Evolutionary conservation across 2,888 invertebrate genomes (phyloP).

Genomic region (Eulithis testata): DNA sequence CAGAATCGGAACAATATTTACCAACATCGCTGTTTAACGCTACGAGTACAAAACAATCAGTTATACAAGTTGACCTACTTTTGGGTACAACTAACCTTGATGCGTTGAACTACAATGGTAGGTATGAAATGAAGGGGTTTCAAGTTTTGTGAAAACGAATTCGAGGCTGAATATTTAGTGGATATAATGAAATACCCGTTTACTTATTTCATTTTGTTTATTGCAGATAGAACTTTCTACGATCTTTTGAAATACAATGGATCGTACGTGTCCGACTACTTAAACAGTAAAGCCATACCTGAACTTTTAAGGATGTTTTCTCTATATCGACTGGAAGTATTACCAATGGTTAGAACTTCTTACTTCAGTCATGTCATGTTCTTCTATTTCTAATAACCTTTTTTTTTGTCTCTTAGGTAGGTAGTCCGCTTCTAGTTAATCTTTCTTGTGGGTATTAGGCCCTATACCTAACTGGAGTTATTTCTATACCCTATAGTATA

Average conservation of each 20-base stretch:
- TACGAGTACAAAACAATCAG: constrained; percentile 75
- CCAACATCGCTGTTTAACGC: constrained; percentile 81
- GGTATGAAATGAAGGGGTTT: constrained; percentile 59
- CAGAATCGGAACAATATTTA: constrained; percentile 85
- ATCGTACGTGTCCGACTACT: constrained; percentile 81
- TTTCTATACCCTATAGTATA: too few relatives aligned
- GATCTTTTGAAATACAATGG: constrained; percentile 84
- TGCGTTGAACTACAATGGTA: constrained; percentile 84
- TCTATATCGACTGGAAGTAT: constrained; percentile 53
- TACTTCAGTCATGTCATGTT: neutral
- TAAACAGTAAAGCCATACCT: constrained; percentile 85
- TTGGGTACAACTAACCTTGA: constrained; percentile 89
- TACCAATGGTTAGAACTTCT: constrained; percentile 53
- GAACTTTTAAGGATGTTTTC: constrained; percentile 77
- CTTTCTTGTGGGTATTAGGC: too few relatives aligned
- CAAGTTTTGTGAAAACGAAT: constrained; percentile 33
- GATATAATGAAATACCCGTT: too few relatives aligned
- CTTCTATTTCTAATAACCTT: too few relatives aligned
- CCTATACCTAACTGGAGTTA: too few relatives aligned
- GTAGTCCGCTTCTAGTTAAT: too few relatives aligned
- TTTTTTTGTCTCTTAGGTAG: too few relatives aligned
- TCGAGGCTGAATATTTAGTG: constrained; percentile 32
- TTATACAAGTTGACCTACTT: constrained; percentile 86
- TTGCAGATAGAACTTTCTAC: constrained; percentile 84
- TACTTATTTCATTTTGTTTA: constrained; percentile 10